phyloP scores from a whole-genome alignment of 2,797 vertebrate genomes.

The Cynodonichthys magdalenae region DNA sequence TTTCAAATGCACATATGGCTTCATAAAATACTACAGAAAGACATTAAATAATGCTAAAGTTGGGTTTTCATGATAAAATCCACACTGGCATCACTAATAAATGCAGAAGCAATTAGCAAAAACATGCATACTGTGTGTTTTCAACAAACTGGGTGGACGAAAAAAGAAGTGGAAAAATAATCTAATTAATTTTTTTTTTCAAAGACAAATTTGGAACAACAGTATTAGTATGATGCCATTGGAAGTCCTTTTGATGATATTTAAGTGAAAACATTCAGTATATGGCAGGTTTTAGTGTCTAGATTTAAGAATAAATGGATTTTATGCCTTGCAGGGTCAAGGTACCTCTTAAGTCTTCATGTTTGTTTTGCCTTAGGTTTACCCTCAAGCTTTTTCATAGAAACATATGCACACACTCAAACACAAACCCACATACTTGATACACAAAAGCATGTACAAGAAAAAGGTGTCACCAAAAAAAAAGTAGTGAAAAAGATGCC shows the following conservation, averaged over 20 bases:
- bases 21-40: too few species aligned
- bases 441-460: constrained; percentile 60
- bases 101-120: too few species aligned
- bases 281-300: constrained; percentile 5
- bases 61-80: too few species aligned
- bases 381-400: neutral
- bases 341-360: constrained; percentile 22
- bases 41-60: too few species aligned
- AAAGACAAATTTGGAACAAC: neutral
- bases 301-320: neutral
- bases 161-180: too few species aligned
- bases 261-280: neutral
- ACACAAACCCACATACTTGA: constrained; percentile 16
- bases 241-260: constrained; percentile 18
- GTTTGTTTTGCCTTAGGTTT: constrained; percentile 13
- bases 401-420: constrained; percentile 1
- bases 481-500: constrained; percentile 63
- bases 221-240: neutral
- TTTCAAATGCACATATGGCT: too few species aligned
- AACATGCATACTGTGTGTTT: neutral
- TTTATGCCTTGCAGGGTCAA: constrained; percentile 8
- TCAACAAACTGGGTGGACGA: neutral
- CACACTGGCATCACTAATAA: too few species aligned
- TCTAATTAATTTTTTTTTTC: too few species aligned
- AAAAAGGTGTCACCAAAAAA: constrained; percentile 38